phyloP scores from a whole-genome alignment of 1,140 invertebrate genomes.

The Planococcus citri region DNA sequence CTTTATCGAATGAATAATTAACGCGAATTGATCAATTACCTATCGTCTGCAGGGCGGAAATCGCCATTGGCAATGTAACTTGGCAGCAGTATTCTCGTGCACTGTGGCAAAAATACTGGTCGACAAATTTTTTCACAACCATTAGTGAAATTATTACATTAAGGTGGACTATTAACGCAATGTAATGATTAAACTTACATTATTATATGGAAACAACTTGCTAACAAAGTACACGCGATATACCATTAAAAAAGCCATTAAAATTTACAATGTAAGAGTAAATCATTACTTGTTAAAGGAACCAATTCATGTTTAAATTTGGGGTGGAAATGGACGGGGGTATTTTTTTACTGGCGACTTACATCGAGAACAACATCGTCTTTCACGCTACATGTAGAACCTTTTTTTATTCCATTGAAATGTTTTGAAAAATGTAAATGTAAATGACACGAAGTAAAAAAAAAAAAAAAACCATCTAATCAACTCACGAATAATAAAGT shows the following conservation, averaged over 20 bases:
- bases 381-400: too few species aligned
- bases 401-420: too few species aligned
- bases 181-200: neutral
- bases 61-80: neutral
- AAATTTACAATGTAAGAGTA: neutral
- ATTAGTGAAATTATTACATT: neutral
- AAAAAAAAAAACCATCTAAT: too few species aligned
- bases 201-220: neutral
- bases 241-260: neutral
- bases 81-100: too few species aligned
- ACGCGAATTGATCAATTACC: neutral
- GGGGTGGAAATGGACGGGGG: too few species aligned
- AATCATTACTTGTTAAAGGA: neutral
- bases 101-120: too few species aligned
- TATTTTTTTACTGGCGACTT: too few species aligned
- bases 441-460: too few species aligned
- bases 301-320: neutral
- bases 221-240: neutral
- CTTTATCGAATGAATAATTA: slow-evolving; percentile 1
- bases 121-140: neutral
- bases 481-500: too few species aligned
- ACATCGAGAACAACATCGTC: too few species aligned
- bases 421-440: too few species aligned
- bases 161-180: neutral
- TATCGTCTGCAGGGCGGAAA: neutral